Base-by-base conservation (phyloP, 2,113 vertebrate genomes). In the Pungitius pungitius region DNA sequence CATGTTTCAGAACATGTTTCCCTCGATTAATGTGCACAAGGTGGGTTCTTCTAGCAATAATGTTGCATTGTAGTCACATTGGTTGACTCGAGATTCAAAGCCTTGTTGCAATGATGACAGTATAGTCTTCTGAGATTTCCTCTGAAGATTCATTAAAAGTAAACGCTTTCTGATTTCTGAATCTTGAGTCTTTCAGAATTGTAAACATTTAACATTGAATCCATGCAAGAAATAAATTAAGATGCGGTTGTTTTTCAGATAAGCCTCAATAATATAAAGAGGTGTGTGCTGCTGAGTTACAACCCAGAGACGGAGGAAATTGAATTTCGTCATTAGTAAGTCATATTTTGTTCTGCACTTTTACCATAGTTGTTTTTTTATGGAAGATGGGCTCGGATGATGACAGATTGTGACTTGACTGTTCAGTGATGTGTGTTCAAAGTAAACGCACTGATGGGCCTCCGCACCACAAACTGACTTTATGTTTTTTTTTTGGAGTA, bases 1-100 rank as follows among this genome's bases (percentile, higher is more conserved):
- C 71, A 96, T 97, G 95, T 97, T 98, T 85, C 97, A 99, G 87
- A 95, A 98, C 88, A 95, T 98, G 93, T 96, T 99, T 22, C 97
- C 96, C 0, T 95, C 96, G 64, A 97, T 99, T 84, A 99, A 97
- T 0, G 96, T 99, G 61, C 96, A 97, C 84, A 94, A 90, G 94
- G 97, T 97, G 73, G 2, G 87, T 56, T 15, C 40, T 18, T 11
- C 4, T 24, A 20, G 15, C 0, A 1, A 1, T 57, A 20, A 20
- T 3, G 1, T 1, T 14, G 7, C 2, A 10, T 17, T 15, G 0
- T 17, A 10, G 2, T 20, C 12, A 8, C 27, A 11, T 61, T 42
- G 8, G 12, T 22, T 1, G 6, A 57, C n/a, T 39, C 0, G 1
- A 24, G 12, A 39, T 56, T 51, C 39, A 52, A 67, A 15, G 35